Evolutionary conservation across 1,140 invertebrate species (phyloP), one percentile per base, ranked within the genome.

Genomic region (Venturia canescens): DNA sequence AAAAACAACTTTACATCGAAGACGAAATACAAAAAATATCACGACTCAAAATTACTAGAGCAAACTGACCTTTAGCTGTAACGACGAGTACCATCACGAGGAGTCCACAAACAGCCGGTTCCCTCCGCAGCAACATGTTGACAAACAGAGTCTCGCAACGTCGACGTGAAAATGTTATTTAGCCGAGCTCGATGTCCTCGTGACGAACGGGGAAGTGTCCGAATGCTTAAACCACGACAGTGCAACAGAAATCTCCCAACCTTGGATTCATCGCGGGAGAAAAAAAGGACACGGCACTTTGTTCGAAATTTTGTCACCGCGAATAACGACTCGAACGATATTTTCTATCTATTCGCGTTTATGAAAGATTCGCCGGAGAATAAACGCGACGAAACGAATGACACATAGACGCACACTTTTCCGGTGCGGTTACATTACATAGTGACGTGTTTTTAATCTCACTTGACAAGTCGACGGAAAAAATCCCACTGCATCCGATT

Each of bases 61-160:
- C 6, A 23, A 26, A 77, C 75, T 44, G 1, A 77, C 75, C 75
- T 63, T 66, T 77, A 66, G 75, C 31, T 18, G 75, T 29, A 77
- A 50, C 75, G 75, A 77, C 21, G 31, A 77, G 31, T 1, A 77
- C 0, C n/a, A 77, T 31, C n/a, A 44, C 26, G 31, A 23, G 18
- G 21, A 77, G 53, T 44, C 27, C 57, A 34, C 57, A 38, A 16
- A 77, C 18, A 15, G n/a, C 9, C 66, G 0, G 29, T 13, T 69
- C 31, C 3, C 29, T 31, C 16, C 11, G 27, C 15, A 27, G 66
- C 13, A 69, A 31, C 66, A 69, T 69, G 66, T 31, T 69, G 66
- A 31, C 27, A 9, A 31, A 69, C 18, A 16, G 66, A 69, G 31
- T 69, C 60, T 63, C 23, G n/a, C 18, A 23, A 57, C 60, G 60